phyloP scores from a whole-genome alignment of 2,888 invertebrate genomes.

The Hedya salicella region DNA sequence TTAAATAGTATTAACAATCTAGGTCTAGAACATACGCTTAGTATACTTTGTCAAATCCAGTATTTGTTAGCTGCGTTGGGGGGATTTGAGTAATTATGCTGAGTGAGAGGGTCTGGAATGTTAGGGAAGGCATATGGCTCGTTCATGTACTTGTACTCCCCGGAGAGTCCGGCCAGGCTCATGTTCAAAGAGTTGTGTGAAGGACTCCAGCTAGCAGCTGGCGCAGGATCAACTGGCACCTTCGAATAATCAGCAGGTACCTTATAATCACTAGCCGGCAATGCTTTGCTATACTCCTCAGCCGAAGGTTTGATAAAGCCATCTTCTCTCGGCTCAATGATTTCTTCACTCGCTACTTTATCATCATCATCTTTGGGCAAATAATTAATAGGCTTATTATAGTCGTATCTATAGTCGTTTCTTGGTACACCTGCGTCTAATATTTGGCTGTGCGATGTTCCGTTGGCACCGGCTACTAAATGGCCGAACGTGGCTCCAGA shows the following conservation, averaged over 20 bases:
- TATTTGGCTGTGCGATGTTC: constrained; percentile 79
- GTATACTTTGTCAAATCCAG: constrained; percentile 74
- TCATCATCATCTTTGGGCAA: constrained; percentile 79
- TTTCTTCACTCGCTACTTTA: constrained; percentile 72
- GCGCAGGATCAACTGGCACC: constrained; percentile 77
- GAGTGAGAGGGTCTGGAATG: constrained; percentile 74
- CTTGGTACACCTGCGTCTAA: constrained; percentile 79
- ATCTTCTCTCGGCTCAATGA: constrained; percentile 76
- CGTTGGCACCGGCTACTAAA: constrained; percentile 78
- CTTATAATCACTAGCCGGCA: constrained; percentile 84
- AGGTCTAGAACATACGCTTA: constrained; percentile 50
- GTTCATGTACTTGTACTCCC: constrained; percentile 82
- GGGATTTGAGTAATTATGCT: constrained; percentile 78
- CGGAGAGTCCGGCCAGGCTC: constrained; percentile 77
- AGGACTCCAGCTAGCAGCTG: constrained; percentile 83
- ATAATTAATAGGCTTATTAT: constrained; percentile 77
- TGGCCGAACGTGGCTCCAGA: constrained; percentile 78
- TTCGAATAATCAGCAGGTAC: constrained; percentile 81
- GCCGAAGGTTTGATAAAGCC: constrained; percentile 68
- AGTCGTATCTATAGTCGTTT: constrained; percentile 80
- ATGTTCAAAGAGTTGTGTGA: constrained; percentile 80
- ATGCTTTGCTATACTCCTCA: constrained; percentile 74
- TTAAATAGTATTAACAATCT: constrained; percentile 61
- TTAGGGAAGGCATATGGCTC: constrained; percentile 81
- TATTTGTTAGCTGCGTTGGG: constrained; percentile 77